Conservation (phyloP, 2,113 vertebrate species). For the Condylura cristata region DNA sequence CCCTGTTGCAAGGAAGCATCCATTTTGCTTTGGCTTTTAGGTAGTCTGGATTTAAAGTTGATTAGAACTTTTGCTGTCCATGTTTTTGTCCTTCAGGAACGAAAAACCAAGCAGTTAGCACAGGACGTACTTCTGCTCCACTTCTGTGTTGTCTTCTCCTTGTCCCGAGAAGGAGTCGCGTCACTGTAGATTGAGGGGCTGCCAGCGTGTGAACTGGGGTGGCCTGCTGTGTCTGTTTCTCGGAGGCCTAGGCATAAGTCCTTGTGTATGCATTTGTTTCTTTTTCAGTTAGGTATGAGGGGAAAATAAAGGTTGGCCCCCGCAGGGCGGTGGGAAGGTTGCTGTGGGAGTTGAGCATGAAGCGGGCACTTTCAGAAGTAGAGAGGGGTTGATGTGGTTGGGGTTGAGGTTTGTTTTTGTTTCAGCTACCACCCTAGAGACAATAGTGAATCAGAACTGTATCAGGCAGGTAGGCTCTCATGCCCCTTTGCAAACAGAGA, state of each 20-base stretch:
- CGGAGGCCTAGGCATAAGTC: not conserved
- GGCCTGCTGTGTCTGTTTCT: not conserved
- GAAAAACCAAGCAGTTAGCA: not conserved
- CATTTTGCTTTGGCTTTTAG: not conserved
- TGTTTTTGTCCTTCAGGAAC: not conserved
- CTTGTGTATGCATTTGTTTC: not conserved
- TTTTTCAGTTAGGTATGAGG: not conserved
- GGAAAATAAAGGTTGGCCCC: not conserved
- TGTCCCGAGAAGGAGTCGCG: not conserved
- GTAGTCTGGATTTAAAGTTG: not conserved
- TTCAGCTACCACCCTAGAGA: slow-evolving; percentile 71
- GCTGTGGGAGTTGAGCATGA: slow-evolving; percentile 55
- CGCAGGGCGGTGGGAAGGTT: slow-evolving; percentile 34
- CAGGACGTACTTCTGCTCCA: not conserved
- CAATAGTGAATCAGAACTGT: slow-evolving; percentile 69
- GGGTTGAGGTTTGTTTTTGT: slow-evolving; percentile 71
- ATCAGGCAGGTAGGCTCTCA: slow-evolving; percentile 62
- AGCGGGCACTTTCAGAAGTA: slow-evolving; percentile 63
- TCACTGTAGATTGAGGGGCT: not conserved
- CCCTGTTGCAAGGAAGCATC: rapidly evolving
- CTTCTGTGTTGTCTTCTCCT: not conserved
- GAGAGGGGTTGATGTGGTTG: slow-evolving; percentile 71
- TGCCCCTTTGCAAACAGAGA: slow-evolving; percentile 59
- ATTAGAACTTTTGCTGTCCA: not conserved
- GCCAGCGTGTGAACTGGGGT: not conserved